phyloP scores from a whole-genome alignment of 37 sponge, comb jelly and placozoan genomes.

The Beroe forskalii region DNA sequence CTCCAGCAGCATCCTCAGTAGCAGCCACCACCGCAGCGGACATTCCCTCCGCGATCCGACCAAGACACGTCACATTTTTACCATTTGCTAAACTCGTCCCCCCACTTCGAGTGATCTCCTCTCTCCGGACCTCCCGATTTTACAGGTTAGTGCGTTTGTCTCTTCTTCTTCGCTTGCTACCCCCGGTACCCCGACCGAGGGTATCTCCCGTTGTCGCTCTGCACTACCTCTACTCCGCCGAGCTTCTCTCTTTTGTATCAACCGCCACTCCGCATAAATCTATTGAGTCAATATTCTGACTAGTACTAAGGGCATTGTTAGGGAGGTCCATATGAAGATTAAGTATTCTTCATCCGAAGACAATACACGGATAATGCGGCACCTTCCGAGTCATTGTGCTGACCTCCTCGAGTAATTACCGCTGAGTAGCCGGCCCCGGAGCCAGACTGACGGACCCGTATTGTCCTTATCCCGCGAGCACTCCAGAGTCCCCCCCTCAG shows the following conservation, averaged over 20 bases:
- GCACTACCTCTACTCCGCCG: no score
- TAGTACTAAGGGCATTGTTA: not conserved
- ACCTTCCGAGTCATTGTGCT: constrained; percentile 6
- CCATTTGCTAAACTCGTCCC: not conserved
- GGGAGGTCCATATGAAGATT: not conserved
- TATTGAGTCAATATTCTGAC: not conserved
- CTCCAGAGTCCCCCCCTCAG: no score
- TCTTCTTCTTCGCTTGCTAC: not conserved
- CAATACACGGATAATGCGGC: not conserved
- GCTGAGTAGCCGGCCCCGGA: not conserved
- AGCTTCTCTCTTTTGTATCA: no score
- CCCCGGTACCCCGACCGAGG: not conserved
- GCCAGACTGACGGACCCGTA: not conserved
- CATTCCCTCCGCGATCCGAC: not conserved
- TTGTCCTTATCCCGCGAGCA: not conserved
- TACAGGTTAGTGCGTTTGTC: not conserved
- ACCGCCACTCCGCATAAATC: not conserved
- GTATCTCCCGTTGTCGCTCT: no score
- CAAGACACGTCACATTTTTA: not conserved
- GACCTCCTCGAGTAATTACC: not conserved
- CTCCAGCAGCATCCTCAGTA: not conserved
- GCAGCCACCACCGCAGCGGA: not conserved
- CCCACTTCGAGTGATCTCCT: not conserved
- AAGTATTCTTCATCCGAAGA: not conserved
- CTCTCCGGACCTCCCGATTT: not conserved